Evolutionary conservation across 2,797 vertebrate genomes (phyloP).

Genomic region (Chaetophractus vellerosus): DNA sequence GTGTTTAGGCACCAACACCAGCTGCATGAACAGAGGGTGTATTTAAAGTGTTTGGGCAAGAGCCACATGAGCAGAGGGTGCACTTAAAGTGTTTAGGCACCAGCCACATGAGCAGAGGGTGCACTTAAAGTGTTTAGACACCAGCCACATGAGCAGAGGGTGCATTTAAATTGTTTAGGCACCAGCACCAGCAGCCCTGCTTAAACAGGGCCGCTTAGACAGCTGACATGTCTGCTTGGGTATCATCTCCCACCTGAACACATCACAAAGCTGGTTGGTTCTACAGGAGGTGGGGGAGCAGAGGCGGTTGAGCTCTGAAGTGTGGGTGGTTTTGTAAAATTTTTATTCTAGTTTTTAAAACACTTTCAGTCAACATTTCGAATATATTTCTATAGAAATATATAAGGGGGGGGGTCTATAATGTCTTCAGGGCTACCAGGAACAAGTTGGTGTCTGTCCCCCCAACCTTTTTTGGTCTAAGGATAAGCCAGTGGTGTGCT

Average conservation of each 20-base stretch:
- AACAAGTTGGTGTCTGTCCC: neutral
- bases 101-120: neutral
- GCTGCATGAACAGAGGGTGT: no score
- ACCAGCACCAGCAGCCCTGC: neutral
- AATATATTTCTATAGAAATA: conserved; percentile 9
- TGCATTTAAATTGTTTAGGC: neutral
- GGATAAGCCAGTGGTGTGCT: neutral
- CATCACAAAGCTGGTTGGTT: neutral
- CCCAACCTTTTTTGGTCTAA: neutral
- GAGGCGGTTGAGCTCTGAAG: neutral
- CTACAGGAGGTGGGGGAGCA: rapidly evolving
- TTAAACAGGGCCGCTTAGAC: neutral
- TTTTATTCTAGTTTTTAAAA: neutral
- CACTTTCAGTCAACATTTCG: neutral
- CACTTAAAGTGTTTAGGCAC: neutral
- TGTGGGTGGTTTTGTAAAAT: neutral
- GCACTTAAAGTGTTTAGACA: neutral
- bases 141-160: neutral
- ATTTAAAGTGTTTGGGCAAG: no score
- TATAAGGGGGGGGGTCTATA: neutral
- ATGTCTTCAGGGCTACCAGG: neutral
- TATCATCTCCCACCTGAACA: neutral
- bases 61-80: neutral
- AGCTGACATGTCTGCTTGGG: neutral
- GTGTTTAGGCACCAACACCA: no score